phyloP scores from a whole-genome alignment of 2,797 vertebrate genomes.

The Cynopterus sphinx region DNA sequence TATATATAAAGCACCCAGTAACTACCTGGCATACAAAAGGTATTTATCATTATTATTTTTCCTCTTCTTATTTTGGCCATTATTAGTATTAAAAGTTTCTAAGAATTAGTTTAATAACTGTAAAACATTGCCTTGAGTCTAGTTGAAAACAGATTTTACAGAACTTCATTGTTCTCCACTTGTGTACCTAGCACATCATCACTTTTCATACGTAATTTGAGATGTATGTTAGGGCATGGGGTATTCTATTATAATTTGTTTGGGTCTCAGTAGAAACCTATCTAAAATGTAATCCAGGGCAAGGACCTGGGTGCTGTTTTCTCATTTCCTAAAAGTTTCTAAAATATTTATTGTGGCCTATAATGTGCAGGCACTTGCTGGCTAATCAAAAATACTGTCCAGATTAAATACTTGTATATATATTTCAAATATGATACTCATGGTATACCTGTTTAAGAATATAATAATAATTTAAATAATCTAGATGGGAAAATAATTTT shows the following conservation, averaged over 20 bases:
- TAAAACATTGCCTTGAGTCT: background rate
- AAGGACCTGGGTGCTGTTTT: background rate
- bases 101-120: conserved; percentile 12
- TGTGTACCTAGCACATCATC: background rate
- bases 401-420: background rate
- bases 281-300: background rate
- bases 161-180: background rate
- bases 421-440: conserved; percentile 35
- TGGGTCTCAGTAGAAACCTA: background rate
- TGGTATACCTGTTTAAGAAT: background rate
- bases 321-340: background rate
- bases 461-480: background rate
- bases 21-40: background rate
- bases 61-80: background rate
- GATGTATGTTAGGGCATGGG: background rate
- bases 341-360: background rate
- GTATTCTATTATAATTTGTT: background rate
- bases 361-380: background rate
- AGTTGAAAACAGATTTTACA: background rate
- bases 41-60: background rate
- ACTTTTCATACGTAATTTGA: background rate
- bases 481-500: background rate
- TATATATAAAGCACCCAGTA: background rate
- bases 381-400: background rate
- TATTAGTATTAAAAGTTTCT: background rate